Conservation (phyloP, 1,140 invertebrate genomes). For the Helicorthomorpha holstii region DNA sequence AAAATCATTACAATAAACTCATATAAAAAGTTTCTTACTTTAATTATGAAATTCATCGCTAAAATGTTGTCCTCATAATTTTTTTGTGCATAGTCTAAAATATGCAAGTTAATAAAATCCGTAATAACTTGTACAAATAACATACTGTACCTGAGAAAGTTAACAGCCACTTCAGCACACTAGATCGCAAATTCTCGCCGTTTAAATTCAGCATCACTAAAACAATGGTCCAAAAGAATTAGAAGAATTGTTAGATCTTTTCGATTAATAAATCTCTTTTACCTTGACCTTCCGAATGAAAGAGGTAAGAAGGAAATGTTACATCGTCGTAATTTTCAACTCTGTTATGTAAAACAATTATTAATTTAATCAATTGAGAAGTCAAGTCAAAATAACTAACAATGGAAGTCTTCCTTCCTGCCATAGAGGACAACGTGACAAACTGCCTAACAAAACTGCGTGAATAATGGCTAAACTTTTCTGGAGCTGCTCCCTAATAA, state of each 20-base stretch:
- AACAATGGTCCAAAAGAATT: no score
- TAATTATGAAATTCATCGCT: slow-evolving; percentile 41
- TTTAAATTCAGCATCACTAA: neutral
- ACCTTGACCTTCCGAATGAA: neutral
- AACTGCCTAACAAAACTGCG: slow-evolving; percentile 34
- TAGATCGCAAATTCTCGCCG: slow-evolving; percentile 38
- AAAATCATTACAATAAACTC: neutral
- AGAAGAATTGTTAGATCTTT: no score
- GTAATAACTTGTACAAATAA: neutral
- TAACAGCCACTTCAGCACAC: slow-evolving; percentile 33
- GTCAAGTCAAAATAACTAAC: neutral
- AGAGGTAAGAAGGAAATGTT: neutral
- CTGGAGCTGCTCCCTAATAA: slow-evolving; percentile 30
- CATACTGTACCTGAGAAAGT: slow-evolving; percentile 21
- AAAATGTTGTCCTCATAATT: slow-evolving; percentile 55
- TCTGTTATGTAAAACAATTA: neutral
- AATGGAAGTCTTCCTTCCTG: slow-evolving; percentile 24
- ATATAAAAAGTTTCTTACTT: slow-evolving; percentile 20
- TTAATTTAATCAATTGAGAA: neutral
- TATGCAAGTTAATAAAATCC: neutral
- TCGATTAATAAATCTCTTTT: no score
- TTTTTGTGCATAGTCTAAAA: slow-evolving; percentile 35
- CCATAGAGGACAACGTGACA: slow-evolving; percentile 39
- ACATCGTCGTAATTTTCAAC: neutral
- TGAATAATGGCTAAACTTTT: slow-evolving; percentile 31